Base-by-base conservation (phyloP, 2,113 vertebrate species). In the Toxotes chatareus region DNA sequence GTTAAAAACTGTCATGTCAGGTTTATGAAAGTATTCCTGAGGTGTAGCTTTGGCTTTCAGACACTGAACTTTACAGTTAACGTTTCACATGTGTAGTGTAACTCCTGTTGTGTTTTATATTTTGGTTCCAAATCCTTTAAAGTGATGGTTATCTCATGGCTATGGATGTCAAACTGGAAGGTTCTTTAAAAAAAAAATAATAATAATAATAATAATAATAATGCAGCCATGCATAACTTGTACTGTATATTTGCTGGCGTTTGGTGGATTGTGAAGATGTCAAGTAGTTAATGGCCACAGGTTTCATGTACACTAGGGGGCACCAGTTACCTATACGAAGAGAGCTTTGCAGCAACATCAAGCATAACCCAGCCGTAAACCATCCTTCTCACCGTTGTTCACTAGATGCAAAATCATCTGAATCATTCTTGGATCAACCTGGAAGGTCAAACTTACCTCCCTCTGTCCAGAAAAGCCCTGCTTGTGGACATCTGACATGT, bases 231-330 rank as follows among this genome's bases (percentile, higher is more conserved):
- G 55, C 79, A 83, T 73, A 72, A 59, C 73, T 83, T 71, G 82
- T 92, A 69, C 81, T 90, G 83, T 89, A 86, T 76, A 79, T 91
- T 80, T 86, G 86, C 64, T 90, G 68, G 68, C n/a, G 79, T 92
- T 84, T 86, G 86, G 79, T 92, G 83, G 90, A 88, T 87, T 82
- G 88, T 92, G 82, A 90, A 78, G 81, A 78, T 79, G 88, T 92
- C 36, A 88, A 88, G 66, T 87, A 81, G 85, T 88, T 70, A 84
- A 77, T 71, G 79, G 80, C 57, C 80, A 27, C 72, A 75, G 76
- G 73, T 47, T 83, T 68, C 71, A 62, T 85, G 81, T 83, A 84
- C 91, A 90, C 85, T 69, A 91, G 88, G 79, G 84, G 86, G 83
- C 77, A 73, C 79, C 66, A 19, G 71, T 85, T 79, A 73, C 69